Conservation (phyloP, 1,140 invertebrate genomes). For the Drosophila sechellia region DNA sequence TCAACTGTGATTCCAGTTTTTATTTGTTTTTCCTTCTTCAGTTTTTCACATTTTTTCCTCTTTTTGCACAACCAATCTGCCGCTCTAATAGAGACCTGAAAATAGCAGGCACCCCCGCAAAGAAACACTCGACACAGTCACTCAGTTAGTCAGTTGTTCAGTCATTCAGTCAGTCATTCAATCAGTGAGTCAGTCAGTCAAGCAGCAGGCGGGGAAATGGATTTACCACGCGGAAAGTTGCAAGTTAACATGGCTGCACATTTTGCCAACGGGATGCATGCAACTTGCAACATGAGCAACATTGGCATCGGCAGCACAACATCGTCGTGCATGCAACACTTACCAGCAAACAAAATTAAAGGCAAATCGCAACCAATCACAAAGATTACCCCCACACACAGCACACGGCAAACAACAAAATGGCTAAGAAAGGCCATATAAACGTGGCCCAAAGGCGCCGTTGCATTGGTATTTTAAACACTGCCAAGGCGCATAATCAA, state of each 20-base stretch:
- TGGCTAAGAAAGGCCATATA: constrained; percentile 25
- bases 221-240: constrained; percentile 52
- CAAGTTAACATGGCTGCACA: constrained; percentile 68
- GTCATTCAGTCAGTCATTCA: constrained; percentile 28
- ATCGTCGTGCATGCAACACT: constrained; percentile 76
- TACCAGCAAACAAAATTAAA: constrained; percentile 75
- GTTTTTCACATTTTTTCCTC: neutral
- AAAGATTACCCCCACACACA: constrained; percentile 77
- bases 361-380: constrained; percentile 81
- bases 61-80: constrained; percentile 32
- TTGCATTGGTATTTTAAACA: constrained; percentile 82
- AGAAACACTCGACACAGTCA: constrained; percentile 39
- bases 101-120: constrained; percentile 72
- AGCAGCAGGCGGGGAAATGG: constrained; percentile 36
- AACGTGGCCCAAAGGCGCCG: constrained; percentile 60
- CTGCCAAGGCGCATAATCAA: constrained; percentile 80
- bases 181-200: constrained; percentile 40
- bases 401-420: constrained; percentile 43
- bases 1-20: constrained; percentile 58
- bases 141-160: constrained; percentile 16
- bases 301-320: constrained; percentile 18
- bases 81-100: constrained; percentile 73
- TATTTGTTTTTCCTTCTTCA: neutral
- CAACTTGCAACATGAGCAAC: constrained; percentile 35
- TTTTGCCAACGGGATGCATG: constrained; percentile 77